Percentiles rank a stretch among this genome's conserved stretches.
These are phyloP conservation scores for Etheostoma spectabile DNA, from an alignment of 2,113 vertebrate species.

Conservation along the genomic window DNA sequence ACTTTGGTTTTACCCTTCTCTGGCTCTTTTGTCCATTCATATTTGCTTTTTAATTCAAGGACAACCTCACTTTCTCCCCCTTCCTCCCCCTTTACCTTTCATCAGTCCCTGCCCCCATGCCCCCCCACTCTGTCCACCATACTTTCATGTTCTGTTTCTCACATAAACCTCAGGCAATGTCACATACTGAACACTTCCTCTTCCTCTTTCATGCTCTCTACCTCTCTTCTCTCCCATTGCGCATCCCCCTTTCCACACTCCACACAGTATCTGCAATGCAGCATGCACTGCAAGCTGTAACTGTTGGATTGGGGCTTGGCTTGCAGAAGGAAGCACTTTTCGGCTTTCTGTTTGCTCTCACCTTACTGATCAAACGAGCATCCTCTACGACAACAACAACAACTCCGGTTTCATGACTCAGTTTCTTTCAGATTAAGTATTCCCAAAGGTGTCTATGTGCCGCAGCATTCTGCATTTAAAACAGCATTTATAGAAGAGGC, in stretches of 20 bases:
- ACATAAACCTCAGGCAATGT: neutral
- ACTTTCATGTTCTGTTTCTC: slow-evolving; percentile 13
- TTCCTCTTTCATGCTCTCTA: slow-evolving; percentile 15
- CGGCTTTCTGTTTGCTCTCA: slow-evolving; percentile 45
- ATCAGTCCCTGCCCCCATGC: neutral
- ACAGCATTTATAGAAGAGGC: slow-evolving; percentile 52
- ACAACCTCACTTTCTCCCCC: neutral
- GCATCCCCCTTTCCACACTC: slow-evolving; percentile 20
- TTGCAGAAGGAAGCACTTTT: slow-evolving; percentile 52
- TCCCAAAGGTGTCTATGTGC: slow-evolving; percentile 52
- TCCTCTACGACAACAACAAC: slow-evolving; percentile 50
- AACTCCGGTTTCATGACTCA: slow-evolving; percentile 60
- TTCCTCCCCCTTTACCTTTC: neutral
- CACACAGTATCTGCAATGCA: slow-evolving; percentile 83
- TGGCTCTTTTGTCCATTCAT: neutral
- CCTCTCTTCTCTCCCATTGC: slow-evolving; percentile 30
- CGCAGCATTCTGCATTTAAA: slow-evolving; percentile 77
- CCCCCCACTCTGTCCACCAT: neutral
- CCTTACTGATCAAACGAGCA: slow-evolving; percentile 50
- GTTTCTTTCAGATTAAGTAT: slow-evolving; percentile 55
- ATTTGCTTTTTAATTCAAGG: slow-evolving; percentile 14
- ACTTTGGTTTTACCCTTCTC: neutral
- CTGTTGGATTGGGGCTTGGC: slow-evolving; percentile 53
- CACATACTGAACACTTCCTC: slow-evolving; percentile 15
- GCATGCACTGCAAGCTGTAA: slow-evolving; percentile 66